Conservation (phyloP, 2,113 vertebrate species). For the Gavialis gangeticus region DNA sequence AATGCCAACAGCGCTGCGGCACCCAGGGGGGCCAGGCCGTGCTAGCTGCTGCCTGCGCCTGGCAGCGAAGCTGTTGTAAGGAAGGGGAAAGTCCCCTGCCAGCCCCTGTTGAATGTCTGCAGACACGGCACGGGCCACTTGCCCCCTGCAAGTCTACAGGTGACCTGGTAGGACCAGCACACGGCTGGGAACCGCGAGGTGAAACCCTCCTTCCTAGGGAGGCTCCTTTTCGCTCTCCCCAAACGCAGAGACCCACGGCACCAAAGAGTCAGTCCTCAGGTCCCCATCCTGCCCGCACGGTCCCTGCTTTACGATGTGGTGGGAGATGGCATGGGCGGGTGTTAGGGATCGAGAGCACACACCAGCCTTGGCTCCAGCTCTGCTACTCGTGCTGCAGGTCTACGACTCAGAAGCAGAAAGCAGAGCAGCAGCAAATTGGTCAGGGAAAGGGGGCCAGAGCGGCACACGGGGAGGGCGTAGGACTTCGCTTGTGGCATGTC, state of each 20-base stretch:
- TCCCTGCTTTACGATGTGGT: background rate
- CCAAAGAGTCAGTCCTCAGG: background rate
- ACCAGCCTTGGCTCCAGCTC: background rate
- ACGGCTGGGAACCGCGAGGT: background rate
- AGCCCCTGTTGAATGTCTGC: background rate
- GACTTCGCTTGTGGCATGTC: too few relatives aligned
- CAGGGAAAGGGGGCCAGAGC: too few relatives aligned
- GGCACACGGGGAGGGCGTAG: too few relatives aligned
- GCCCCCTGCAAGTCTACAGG: background rate
- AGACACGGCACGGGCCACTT: background rate
- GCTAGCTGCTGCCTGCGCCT: accelerated
- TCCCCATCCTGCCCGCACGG: too few relatives aligned
- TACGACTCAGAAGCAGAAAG: background rate
- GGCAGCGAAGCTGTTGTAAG: background rate
- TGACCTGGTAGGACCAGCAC: background rate
- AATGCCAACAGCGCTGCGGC: background rate
- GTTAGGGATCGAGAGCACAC: background rate
- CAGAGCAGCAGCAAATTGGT: too few relatives aligned
- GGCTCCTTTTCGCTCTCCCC: background rate
- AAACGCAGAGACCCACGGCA: background rate
- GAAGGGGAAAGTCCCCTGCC: background rate
- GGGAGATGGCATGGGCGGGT: background rate
- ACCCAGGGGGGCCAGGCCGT: background rate
- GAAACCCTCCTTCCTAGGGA: background rate
- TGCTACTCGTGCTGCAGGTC: background rate